phyloP scores from a whole-genome alignment of 2,113 vertebrate species.

The Zosterops pallidus region DNA sequence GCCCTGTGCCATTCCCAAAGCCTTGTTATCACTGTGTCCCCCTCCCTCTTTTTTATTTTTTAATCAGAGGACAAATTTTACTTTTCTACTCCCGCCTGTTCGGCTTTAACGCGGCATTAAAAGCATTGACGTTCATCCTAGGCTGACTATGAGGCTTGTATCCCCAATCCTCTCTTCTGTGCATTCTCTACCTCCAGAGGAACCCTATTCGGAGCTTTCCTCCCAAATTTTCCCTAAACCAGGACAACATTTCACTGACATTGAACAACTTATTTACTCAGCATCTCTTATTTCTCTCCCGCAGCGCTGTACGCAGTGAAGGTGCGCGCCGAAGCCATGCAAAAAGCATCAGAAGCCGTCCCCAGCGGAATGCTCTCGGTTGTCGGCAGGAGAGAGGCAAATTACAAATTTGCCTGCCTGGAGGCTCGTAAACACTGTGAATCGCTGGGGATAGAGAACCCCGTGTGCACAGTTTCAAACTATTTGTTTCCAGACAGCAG shows the following conservation, averaged over 20 bases:
- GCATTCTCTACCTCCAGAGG: too few species aligned
- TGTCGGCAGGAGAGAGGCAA: constrained; percentile 76
- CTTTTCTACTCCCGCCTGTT: not conserved
- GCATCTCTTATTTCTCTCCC: not conserved
- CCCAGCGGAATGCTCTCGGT: constrained; percentile 92
- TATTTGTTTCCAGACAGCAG: constrained; percentile 92
- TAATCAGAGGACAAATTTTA: not conserved
- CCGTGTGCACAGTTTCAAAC: constrained; percentile 87
- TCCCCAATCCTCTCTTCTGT: too few species aligned
- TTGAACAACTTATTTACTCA: not conserved
- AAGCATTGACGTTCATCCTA: not conserved
- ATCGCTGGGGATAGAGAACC: constrained; percentile 79
- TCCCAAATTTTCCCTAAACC: too few species aligned
- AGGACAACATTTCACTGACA: too few species aligned
- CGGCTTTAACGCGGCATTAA: not conserved
- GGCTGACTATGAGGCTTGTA: too few species aligned
- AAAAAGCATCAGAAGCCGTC: constrained; percentile 82
- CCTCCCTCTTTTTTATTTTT: not conserved
- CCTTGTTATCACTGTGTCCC: not conserved
- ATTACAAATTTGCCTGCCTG: constrained; percentile 82
- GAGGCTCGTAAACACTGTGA: constrained; percentile 87
- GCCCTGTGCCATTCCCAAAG: not conserved
- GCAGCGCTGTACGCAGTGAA: constrained; percentile 90
- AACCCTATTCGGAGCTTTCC: too few species aligned
- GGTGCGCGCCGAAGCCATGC: constrained; percentile 92